Evolutionary conservation across 1,140 invertebrate genomes (phyloP).

Genomic region (Wasmannia auropunctata): DNA sequence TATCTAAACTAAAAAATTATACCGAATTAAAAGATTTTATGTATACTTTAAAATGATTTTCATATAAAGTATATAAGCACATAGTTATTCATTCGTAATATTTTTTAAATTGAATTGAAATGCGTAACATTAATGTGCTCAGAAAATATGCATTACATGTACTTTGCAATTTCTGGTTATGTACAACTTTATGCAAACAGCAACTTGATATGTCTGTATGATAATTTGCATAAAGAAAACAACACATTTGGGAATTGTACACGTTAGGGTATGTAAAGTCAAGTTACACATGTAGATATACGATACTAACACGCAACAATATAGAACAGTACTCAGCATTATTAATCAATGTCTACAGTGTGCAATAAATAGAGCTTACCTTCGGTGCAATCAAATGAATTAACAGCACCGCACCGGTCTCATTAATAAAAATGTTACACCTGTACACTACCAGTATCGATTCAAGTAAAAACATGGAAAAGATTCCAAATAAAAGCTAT

Average conservation of each 20-base stretch:
- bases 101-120: background rate
- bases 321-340: background rate
- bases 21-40: no score
- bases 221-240: background rate
- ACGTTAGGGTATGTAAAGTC: background rate
- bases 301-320: background rate
- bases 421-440: constrained; percentile 11
- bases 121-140: background rate
- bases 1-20: background rate
- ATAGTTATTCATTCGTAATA: background rate
- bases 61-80: no score
- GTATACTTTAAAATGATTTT: background rate
- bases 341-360: constrained; percentile 34
- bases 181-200: background rate
- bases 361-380: constrained; percentile 7
- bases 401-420: background rate
- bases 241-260: background rate
- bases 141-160: background rate
- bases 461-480: background rate
- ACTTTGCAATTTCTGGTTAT: background rate
- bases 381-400: constrained; percentile 22
- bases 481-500: background rate
- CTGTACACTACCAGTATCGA: background rate
- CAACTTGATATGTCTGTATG: background rate
- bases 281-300: background rate